Percentiles rank a stretch among this genome's conserved stretches.
Evolutionary conservation across 2,797 vertebrate genomes (phyloP).

Genomic region (Pangasius mekongensis): DNA sequence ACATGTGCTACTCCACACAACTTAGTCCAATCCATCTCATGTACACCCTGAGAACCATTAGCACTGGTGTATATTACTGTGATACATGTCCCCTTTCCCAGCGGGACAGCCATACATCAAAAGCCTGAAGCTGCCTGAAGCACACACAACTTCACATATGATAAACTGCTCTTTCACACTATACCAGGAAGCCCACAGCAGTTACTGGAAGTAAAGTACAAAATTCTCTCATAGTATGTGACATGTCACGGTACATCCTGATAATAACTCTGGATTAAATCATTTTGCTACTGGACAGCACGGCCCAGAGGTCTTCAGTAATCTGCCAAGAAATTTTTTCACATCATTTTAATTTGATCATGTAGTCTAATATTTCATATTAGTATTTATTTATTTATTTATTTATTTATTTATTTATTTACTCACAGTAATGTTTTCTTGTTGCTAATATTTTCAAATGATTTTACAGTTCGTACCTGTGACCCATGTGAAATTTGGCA

Average conservation of each 20-base stretch:
- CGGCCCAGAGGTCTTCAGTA: not conserved
- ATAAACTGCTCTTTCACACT: slow-evolving; percentile 46
- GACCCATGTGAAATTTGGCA: not conserved
- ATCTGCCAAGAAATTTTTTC: too few species aligned
- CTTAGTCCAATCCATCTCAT: slow-evolving; percentile 47
- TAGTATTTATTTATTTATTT: not conserved
- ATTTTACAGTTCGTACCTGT: not conserved
- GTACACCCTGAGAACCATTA: slow-evolving; percentile 50
- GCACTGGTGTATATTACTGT: slow-evolving; percentile 44
- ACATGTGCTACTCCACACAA: slow-evolving; percentile 18
- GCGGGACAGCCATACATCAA: slow-evolving; percentile 56
- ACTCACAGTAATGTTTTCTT: not conserved
- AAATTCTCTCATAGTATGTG: not conserved
- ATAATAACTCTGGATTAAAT: not conserved
- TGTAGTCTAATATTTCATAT: not conserved
- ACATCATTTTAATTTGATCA: not conserved
- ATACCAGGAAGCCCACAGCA: slow-evolving; percentile 9
- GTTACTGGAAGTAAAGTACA: slow-evolving; percentile 8
- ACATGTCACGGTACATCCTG: not conserved
- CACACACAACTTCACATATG: slow-evolving; percentile 51
- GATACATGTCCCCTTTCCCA: slow-evolving; percentile 45
- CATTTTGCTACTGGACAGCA: not conserved
- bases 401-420: not conserved
- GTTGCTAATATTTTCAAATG: not conserved
- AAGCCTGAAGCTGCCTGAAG: slow-evolving; percentile 34